Conservation (phyloP, 2,888 invertebrate genomes). For the Tenodera sinensis region DNA sequence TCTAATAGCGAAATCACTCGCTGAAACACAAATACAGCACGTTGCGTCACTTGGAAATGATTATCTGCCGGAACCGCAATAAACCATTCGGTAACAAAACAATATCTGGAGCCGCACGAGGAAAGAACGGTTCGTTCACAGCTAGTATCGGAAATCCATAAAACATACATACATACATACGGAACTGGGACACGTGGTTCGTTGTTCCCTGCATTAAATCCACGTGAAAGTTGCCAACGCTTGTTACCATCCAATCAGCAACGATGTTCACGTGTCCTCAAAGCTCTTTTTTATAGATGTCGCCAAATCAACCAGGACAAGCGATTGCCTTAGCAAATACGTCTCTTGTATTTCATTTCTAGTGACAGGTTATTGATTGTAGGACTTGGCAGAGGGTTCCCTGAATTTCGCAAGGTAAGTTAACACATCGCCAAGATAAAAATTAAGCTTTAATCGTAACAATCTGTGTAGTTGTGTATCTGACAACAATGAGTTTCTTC, state of each 20-base stretch:
- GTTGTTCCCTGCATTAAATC: not conserved
- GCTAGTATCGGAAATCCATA: not conserved
- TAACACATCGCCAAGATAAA: too few species aligned
- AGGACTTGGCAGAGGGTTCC: too few species aligned
- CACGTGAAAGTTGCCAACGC: not conserved
- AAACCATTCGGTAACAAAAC: not conserved
- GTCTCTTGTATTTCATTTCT: too few species aligned
- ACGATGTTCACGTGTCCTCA: not conserved
- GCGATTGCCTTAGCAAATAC: not conserved
- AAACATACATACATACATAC: not conserved
- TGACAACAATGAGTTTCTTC: too few species aligned
- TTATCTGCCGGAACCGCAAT: not conserved
- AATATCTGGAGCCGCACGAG: not conserved
- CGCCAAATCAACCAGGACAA: not conserved
- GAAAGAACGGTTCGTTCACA: not conserved
- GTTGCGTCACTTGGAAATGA: not conserved
- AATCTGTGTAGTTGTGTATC: too few species aligned
- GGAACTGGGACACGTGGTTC: not conserved
- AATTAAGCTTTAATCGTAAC: too few species aligned
- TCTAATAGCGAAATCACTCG: too few species aligned
- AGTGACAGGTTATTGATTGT: too few species aligned
- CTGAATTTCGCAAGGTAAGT: too few species aligned
- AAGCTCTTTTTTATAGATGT: not conserved
- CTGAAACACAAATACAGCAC: not conserved
- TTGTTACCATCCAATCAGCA: not conserved